Percentiles rank a stretch among this genome's conserved stretches.
These are phyloP conservation scores for Nyctibius bracteatus DNA, from an alignment of 2,113 vertebrate species.

Conservation along the genomic window DNA sequence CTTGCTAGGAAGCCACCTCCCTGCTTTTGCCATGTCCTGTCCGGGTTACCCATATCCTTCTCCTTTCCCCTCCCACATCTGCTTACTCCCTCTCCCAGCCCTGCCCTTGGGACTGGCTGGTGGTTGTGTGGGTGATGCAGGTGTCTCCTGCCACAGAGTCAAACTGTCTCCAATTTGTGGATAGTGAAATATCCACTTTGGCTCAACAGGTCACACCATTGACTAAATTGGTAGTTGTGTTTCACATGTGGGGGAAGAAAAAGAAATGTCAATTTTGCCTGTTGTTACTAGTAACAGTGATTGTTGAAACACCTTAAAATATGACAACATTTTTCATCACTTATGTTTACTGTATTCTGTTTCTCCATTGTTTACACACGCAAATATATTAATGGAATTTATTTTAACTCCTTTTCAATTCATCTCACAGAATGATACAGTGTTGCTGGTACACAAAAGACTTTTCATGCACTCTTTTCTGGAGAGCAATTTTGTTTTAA, in stretches of 20 bases:
- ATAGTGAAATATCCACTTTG: background rate
- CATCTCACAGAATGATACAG: background rate
- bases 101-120: background rate
- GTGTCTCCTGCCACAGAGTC: background rate
- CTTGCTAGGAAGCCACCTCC: background rate
- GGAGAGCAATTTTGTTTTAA: background rate
- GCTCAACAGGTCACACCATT: background rate
- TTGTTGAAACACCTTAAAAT: background rate
- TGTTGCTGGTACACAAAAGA: background rate
- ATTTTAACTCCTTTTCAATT: background rate
- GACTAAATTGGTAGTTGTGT: background rate
- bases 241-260: background rate
- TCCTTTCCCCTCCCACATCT: background rate
- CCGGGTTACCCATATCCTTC: background rate
- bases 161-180: background rate
- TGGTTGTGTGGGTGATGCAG: background rate
- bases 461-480: background rate
- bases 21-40: background rate
- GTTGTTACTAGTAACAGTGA: background rate
- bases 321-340: background rate
- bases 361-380: background rate
- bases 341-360: background rate
- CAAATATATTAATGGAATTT: background rate
- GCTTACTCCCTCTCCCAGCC: background rate
- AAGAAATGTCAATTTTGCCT: background rate